Conservation (phyloP, 2,113 vertebrate species). For the Serilophus lunatus region DNA sequence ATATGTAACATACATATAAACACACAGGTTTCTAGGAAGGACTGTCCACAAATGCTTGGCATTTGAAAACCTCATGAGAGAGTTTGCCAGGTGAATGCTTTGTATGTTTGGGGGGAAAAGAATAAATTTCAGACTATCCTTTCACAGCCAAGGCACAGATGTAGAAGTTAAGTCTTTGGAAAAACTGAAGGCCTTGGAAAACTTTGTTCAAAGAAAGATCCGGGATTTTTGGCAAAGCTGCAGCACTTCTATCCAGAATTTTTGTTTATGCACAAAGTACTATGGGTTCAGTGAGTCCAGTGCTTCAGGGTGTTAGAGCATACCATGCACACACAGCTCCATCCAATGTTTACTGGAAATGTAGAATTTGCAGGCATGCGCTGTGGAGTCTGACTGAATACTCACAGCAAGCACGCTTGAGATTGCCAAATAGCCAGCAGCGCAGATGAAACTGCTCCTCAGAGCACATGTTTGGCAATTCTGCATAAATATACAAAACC, state of each 20-base stretch:
- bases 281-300: neutral
- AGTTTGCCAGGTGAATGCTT: neutral
- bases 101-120: neutral
- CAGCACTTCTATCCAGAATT: neutral
- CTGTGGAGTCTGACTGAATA: neutral
- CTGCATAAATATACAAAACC: neutral
- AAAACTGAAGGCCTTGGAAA: conserved; percentile 29
- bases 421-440: conserved; percentile 1
- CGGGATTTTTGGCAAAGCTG: neutral
- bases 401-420: neutral
- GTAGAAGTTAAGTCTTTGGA: neutral
- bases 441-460: neutral
- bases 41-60: neutral
- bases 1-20: neutral
- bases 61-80: neutral
- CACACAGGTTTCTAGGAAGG: neutral
- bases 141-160: neutral
- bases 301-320: neutral
- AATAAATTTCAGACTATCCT: neutral
- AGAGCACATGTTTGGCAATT: neutral
- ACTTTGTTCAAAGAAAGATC: neutral
- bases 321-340: neutral
- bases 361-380: neutral
- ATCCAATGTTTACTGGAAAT: conserved; percentile 35
- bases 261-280: conserved; percentile 27